Evolutionary conservation across 1,140 invertebrate genomes (phyloP).

Genomic region (Leptestheria dahalacensis): DNA sequence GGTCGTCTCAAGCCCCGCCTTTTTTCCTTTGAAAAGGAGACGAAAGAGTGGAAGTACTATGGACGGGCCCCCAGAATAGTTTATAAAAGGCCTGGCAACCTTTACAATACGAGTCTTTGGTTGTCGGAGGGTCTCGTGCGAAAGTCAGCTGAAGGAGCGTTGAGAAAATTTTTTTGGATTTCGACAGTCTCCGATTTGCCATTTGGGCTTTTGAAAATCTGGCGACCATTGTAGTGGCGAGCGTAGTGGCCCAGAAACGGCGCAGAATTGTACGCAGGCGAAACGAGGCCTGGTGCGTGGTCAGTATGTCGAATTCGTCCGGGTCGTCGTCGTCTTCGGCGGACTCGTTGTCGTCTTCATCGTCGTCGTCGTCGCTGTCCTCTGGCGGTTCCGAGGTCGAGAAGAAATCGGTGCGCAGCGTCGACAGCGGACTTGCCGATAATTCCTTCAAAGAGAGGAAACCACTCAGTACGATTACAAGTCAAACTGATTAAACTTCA

Average conservation of each 20-base stretch:
- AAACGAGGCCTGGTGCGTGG: neutral
- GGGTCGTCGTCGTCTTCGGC: neutral
- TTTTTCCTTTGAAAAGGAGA: no score
- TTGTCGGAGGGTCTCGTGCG: no score
- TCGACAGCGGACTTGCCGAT: neutral
- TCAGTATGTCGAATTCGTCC: neutral
- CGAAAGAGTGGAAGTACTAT: no score
- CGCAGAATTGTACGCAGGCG: neutral
- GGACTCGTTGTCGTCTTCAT: no score
- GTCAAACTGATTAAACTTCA: neutral
- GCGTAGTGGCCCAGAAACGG: neutral
- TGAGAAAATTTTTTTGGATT: no score
- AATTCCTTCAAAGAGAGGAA: neutral
- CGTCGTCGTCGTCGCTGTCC: neutral
- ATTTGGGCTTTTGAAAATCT: neutral
- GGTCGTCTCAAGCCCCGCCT: no score
- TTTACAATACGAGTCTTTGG: no score
- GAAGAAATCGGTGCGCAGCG: neutral
- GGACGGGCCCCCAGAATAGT: no score
- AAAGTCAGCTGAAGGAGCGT: no score
- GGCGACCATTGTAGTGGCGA: neutral
- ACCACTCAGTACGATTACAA: neutral
- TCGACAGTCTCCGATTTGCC: no score
- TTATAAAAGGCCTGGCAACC: no score
- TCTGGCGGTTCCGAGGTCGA: neutral